These are phyloP conservation scores for Ctenomys sociabilis DNA, from an alignment of 2,113 vertebrate genomes.

Conservation along the genomic window DNA sequence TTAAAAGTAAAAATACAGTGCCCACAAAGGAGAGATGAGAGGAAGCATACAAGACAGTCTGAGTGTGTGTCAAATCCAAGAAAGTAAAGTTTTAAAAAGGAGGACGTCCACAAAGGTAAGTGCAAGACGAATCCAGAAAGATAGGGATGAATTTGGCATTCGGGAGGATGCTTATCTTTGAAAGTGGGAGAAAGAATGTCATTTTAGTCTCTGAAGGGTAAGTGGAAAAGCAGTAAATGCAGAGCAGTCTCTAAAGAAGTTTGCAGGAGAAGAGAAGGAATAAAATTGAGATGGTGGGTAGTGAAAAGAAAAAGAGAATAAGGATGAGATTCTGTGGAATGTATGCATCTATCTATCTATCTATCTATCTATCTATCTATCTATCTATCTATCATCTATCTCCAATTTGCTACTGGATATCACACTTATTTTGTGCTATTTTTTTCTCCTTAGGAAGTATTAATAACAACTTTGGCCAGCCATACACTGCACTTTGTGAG, in stretches of 20 bases:
- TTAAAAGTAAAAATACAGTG: background rate
- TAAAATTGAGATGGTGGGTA: background rate
- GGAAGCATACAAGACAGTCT: background rate
- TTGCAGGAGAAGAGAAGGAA: background rate
- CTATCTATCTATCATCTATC: no score
- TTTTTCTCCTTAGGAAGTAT: background rate
- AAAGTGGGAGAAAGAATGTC: background rate
- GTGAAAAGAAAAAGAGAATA: background rate
- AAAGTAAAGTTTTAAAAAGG: conserved; percentile 14
- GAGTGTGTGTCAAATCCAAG: background rate
- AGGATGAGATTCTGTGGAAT: background rate
- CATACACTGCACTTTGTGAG: background rate
- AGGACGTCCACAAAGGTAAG: background rate
- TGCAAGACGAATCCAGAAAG: background rate
- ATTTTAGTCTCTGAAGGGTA: background rate
- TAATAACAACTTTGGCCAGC: background rate
- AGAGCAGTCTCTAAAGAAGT: background rate
- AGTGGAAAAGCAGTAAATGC: background rate
- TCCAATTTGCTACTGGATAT: background rate
- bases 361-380: background rate
- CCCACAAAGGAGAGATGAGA: background rate
- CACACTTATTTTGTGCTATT: background rate
- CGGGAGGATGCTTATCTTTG: background rate
- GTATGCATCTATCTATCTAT: background rate
- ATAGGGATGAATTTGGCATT: background rate